Percentiles rank a stretch among this genome's conserved stretches.
phyloP scores from a whole-genome alignment of 2,113 vertebrate genomes.

The Odobenus rosmarus region DNA sequence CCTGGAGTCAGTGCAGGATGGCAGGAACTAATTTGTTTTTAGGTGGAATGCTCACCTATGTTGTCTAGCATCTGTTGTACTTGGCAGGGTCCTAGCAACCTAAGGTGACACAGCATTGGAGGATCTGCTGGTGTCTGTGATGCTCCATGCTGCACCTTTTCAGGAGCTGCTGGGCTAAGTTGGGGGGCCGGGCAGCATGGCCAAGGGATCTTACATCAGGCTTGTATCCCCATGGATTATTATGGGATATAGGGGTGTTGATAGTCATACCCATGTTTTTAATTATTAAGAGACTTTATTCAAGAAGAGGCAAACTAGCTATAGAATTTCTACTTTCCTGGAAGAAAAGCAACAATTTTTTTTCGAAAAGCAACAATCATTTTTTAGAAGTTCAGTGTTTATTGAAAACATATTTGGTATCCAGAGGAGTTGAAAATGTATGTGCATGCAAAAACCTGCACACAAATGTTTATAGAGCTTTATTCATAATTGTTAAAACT shows the following conservation, averaged over 20 bases:
- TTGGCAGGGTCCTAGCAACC: too few relatives aligned
- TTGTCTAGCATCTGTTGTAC: neutral
- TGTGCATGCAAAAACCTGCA: neutral
- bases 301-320: neutral
- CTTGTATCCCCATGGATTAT: neutral
- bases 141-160: neutral
- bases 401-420: neutral
- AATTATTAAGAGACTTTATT: neutral
- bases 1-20: neutral
- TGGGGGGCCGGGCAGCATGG: accelerated
- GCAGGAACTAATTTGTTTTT: neutral
- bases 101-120: neutral
- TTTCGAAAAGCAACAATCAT: too few relatives aligned
- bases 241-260: neutral
- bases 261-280: neutral
- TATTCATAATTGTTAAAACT: neutral
- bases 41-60: neutral
- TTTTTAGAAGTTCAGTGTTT: neutral
- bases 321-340: neutral
- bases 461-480: neutral
- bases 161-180: neutral
- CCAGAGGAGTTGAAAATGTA: neutral
- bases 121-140: neutral
- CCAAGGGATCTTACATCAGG: neutral
- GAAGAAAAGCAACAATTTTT: neutral